These are phyloP conservation scores for Ennomos quercinarius DNA, from an alignment of 2,888 invertebrate species.

Conservation along the genomic window DNA sequence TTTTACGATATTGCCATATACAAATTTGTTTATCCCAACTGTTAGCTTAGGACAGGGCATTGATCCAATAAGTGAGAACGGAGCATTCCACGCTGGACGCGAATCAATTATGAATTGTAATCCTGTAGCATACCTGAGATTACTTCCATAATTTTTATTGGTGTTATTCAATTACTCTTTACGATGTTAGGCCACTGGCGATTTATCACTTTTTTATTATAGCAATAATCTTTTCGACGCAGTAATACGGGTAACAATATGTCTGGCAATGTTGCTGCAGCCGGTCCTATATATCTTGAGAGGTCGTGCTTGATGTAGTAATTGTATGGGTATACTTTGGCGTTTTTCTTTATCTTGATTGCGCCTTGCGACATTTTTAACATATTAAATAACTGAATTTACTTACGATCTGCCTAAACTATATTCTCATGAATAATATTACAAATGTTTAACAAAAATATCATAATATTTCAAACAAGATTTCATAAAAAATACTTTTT, in stretches of 20 bases:
- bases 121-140: conserved; percentile 29
- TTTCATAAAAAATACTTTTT: too few species aligned
- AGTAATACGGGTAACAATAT: conserved; percentile 21
- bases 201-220: conserved; percentile 74
- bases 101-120: conserved; percentile 28
- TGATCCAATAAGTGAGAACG: conserved; percentile 31
- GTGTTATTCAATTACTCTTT: conserved; percentile 78
- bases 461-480: too few species aligned
- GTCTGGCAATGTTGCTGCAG: background rate
- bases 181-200: conserved; percentile 59
- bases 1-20: conserved; percentile 37
- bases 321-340: too few species aligned
- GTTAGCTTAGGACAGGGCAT: conserved; percentile 38
- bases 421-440: too few species aligned
- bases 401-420: too few species aligned
- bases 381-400: too few species aligned
- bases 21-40: conserved; percentile 37
- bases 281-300: too few species aligned
- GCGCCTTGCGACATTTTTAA: too few species aligned
- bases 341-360: too few species aligned
- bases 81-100: background rate
- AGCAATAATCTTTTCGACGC: conserved; percentile 44
- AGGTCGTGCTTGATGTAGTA: too few species aligned
- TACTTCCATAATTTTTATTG: conserved; percentile 61
- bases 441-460: too few species aligned